phyloP scores from a whole-genome alignment of 1,140 invertebrate genomes.

The Physella acuta region DNA sequence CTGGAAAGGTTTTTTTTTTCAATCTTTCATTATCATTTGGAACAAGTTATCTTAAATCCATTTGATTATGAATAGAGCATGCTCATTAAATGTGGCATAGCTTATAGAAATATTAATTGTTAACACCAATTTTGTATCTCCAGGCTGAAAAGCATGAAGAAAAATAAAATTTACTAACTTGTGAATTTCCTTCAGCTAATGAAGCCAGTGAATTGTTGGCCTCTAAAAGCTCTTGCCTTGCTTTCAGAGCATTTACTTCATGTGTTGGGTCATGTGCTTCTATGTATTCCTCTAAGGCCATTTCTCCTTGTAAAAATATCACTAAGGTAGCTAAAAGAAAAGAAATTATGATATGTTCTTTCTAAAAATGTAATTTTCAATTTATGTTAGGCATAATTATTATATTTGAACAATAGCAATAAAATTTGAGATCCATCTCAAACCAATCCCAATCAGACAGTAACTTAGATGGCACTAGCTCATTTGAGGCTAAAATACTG shows the following conservation, averaged over 20 bases:
- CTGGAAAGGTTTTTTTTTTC: too few relatives aligned
- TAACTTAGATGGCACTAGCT: not conserved
- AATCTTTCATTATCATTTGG: too few relatives aligned
- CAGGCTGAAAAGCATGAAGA: too few relatives aligned
- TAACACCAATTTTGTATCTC: too few relatives aligned
- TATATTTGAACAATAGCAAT: not conserved
- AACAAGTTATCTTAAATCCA: too few relatives aligned
- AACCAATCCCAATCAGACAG: not conserved
- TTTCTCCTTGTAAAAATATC: conserved; percentile 17
- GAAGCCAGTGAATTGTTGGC: conserved; percentile 9
- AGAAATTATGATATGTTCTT: not conserved
- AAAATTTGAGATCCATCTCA: not conserved
- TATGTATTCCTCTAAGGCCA: conserved; percentile 20
- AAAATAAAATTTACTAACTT: conserved; percentile 6
- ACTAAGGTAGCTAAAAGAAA: conserved; percentile 3
- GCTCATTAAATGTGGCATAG: too few relatives aligned
- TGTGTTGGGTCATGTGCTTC: conserved; percentile 20
- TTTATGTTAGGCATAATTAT: not conserved
- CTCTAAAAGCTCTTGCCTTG: conserved; percentile 10
- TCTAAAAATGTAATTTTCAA: not conserved
- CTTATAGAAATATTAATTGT: too few relatives aligned
- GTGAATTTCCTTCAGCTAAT: conserved; percentile 8
- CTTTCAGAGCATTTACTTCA: conserved; percentile 17
- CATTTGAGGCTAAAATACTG: too few relatives aligned
- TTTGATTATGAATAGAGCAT: too few relatives aligned